These are phyloP conservation scores for Mycetomoellerius zeteki DNA, from an alignment of 1,140 invertebrate genomes.

Conservation along the genomic window DNA sequence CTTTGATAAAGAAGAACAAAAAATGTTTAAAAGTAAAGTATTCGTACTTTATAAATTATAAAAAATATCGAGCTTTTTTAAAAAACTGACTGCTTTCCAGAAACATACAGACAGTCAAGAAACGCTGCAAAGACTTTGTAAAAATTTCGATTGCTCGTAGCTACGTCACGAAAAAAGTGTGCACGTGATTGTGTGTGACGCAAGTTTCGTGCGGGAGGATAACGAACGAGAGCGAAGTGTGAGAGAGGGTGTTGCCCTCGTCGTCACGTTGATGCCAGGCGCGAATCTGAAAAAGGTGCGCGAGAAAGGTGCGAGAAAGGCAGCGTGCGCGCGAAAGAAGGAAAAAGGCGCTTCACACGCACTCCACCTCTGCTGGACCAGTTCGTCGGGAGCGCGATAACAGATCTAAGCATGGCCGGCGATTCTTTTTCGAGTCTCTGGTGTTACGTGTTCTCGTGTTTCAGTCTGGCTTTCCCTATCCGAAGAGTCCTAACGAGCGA, in stretches of 20 bases:
- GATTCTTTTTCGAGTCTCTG: constrained; percentile 41
- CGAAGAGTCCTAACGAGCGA: not conserved
- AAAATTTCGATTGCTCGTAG: not conserved
- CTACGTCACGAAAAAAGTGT: not conserved
- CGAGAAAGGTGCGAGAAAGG: constrained; percentile 61
- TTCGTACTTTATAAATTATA: not conserved
- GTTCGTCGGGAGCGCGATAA: constrained; percentile 44
- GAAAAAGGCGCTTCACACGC: constrained; percentile 42
- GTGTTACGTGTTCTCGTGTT: constrained; percentile 23
- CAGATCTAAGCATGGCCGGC: constrained; percentile 39
- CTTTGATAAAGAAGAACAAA: not conserved
- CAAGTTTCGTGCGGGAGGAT: constrained; percentile 60
- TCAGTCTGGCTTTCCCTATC: constrained; percentile 26
- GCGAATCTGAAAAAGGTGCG: constrained; percentile 58
- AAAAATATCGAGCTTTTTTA: not conserved
- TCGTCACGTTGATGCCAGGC: constrained; percentile 14
- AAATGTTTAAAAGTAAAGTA: not conserved
- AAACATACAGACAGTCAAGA: not conserved
- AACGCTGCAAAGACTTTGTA: not conserved
- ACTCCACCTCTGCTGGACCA: constrained; percentile 45
- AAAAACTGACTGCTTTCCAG: not conserved
- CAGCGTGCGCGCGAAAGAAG: constrained; percentile 33
- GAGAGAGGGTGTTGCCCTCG: constrained; percentile 44
- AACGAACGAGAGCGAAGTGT: constrained; percentile 27
- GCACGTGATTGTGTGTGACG: constrained; percentile 21